These are phyloP conservation scores for Athripsodes cinereus DNA, from an alignment of 2,888 invertebrate species.

Conservation along the genomic window DNA sequence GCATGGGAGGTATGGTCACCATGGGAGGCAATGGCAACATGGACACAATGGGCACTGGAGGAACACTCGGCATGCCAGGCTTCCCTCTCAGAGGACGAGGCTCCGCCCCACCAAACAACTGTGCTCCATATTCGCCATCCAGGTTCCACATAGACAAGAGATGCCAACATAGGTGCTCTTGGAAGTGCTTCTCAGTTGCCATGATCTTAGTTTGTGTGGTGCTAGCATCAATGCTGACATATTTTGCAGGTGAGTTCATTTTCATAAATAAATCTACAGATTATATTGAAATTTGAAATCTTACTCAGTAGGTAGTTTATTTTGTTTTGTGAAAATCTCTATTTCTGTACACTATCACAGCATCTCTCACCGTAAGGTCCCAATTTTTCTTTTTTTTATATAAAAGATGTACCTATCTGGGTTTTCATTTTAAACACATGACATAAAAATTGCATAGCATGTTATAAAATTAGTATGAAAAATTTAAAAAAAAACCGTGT, in stretches of 20 bases:
- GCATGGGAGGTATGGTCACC: conserved; percentile 50
- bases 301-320: too few species aligned
- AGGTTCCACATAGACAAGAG: conserved; percentile 93
- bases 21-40: conserved; percentile 54
- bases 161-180: conserved; percentile 90
- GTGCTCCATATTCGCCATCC: conserved; percentile 84
- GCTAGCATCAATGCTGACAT: conserved; percentile 88
- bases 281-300: too few species aligned
- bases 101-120: conserved; percentile 53
- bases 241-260: conserved; percentile 76
- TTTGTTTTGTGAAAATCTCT: too few species aligned
- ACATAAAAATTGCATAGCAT: too few species aligned
- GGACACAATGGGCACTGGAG: conserved; percentile 56
- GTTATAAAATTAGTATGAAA: too few species aligned
- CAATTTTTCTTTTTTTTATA: too few species aligned
- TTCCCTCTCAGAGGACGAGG: conserved; percentile 67
- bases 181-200: conserved; percentile 93
- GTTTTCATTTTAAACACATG: too few species aligned
- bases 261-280: too few species aligned
- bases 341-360: too few species aligned
- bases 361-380: too few species aligned
- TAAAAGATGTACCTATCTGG: too few species aligned
- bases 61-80: conserved; percentile 81
- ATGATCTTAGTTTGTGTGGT: conserved; percentile 87
- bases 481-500: too few species aligned